Base-by-base conservation (phyloP, 2,113 vertebrate genomes). In the Campylomormyrus numenius region DNA sequence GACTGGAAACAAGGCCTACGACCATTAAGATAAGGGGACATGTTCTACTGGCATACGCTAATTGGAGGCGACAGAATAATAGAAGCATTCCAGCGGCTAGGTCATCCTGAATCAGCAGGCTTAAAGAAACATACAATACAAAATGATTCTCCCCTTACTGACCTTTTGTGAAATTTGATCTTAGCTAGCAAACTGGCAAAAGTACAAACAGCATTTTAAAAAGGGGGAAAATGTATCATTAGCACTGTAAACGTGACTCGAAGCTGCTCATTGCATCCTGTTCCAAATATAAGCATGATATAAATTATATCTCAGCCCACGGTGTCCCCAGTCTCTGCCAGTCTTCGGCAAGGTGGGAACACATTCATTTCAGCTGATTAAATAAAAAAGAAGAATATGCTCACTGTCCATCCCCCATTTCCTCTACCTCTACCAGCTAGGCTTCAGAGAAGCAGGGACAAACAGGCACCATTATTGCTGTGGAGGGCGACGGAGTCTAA, bases 161-260 rank as follows among this genome's bases (percentile, higher is more conserved):
- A 66, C 27, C 3, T 31, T 70, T 27, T 31, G 62, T 70, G 10
- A 31, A 70, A 31, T 70, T 70, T 70, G n/a, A 70, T 27, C n/a
- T 70, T 70, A 70, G 9, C 48, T 50, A 35, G 62, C 48, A 9
- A 31, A 35, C 48, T 39, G 88, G n/a, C 17, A 80, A 24, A 92
- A 93, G 89, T 85, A 45, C 39, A 48, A 46, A 46, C 24, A 89
- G 86, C 49, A n/a, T 85, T 85, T 92, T 94, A 93, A 91, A 92
- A 62, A 83, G 2, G 11, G 87, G 89, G 31, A 86, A 87, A 91
- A 62, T 85, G 74, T 35, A n/a, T 11, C 62, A 27, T n/a, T 27
- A 31, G 46, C 3, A 88, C 56, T 77, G 31, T 88, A 85, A 89
- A 52, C 83, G 83, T 42, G 52, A 85, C 89, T 90, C 85, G 31